Conservation (phyloP, 2,888 invertebrate genomes). For the Koerneria pararmatus region DNA sequence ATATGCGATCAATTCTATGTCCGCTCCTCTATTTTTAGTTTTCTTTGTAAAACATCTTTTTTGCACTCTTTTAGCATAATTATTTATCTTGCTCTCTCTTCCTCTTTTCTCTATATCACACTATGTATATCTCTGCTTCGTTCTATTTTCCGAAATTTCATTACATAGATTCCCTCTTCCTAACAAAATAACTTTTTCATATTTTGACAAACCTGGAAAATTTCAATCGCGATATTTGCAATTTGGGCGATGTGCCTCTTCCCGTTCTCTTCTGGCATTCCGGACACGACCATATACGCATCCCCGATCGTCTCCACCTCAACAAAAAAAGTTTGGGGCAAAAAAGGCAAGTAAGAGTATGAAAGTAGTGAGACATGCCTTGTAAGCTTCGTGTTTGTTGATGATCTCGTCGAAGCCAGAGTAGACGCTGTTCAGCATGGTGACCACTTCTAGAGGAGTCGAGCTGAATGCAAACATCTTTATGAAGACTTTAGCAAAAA, state of each 20-base stretch:
- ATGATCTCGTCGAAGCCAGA: constrained; percentile 53
- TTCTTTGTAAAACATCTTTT: neutral
- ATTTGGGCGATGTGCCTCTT: constrained; percentile 37
- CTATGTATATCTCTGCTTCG: too few species aligned
- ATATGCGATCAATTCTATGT: neutral
- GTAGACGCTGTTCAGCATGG: constrained; percentile 46
- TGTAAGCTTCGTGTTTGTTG: constrained; percentile 38
- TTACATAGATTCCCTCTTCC: neutral
- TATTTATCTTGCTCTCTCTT: too few species aligned
- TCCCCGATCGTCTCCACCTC: constrained; percentile 46
- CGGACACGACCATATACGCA: constrained; percentile 45
- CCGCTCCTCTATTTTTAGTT: too few species aligned
- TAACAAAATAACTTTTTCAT: constrained; percentile 12
- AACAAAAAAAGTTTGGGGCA: neutral
- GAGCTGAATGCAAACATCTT: neutral
- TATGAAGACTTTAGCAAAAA: too few species aligned
- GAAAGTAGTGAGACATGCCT: constrained; percentile 28
- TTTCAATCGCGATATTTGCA: constrained; percentile 31
- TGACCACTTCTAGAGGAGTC: constrained; percentile 33
- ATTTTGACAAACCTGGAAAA: constrained; percentile 27
- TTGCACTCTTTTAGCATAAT: too few species aligned
- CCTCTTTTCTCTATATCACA: too few species aligned
- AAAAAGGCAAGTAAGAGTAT: too few species aligned
- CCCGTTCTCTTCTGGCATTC: constrained; percentile 42
- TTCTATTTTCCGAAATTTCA: neutral